Evolutionary conservation across 2,888 invertebrate genomes (phyloP), one percentile per base, ranked within the genome.

Genomic region (Dioctria linearis): DNA sequence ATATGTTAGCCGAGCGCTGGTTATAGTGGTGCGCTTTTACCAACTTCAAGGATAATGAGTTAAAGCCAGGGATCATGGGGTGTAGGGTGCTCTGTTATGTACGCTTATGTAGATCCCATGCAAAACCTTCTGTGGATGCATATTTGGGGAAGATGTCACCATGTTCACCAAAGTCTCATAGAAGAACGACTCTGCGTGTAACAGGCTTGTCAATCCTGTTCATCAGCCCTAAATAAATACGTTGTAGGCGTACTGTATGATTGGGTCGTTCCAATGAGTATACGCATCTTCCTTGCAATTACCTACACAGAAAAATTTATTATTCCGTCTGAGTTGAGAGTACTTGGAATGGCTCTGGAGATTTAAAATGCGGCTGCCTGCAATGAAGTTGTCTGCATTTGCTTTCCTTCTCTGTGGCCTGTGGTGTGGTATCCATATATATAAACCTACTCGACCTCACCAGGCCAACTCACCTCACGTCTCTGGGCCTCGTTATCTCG

Each of bases 341-440:
- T 66, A 9, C 61, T 63, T 25, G 63, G 25, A 39, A 49, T 46
- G 40, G 37, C 63, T 76, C 49, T 51, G 49, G 39, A 49, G 76
- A 63, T 76, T 63, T 76, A 76, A 76, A 76, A 76, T 76, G 76
- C 63, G 76, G 76, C 76, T 76, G 76, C 42, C 63, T 76, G 76
- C 76, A 76, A 63, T 76, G 76, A 63, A 46, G 63, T 63, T 63
- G 46, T 43, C 76, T 43, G 63, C 46, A 39, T 25, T 61, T 25
- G 5, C 37, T 49, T 49, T 51, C 37, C 8, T 39, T 13, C 46
- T 9, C 51, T 51, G 11, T 13, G 39, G 3, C 63, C 46, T 25
- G 49, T 43, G 51, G 39, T 39, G 54, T 25, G 25, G 25, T 25
- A 25, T 25, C n/a, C 71, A 51, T 63, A 25, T 25, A 25, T 25